Evolutionary conservation across 2,888 invertebrate species (phyloP), one percentile per base, ranked within the genome.

Genomic region (Euzetes globulus): DNA sequence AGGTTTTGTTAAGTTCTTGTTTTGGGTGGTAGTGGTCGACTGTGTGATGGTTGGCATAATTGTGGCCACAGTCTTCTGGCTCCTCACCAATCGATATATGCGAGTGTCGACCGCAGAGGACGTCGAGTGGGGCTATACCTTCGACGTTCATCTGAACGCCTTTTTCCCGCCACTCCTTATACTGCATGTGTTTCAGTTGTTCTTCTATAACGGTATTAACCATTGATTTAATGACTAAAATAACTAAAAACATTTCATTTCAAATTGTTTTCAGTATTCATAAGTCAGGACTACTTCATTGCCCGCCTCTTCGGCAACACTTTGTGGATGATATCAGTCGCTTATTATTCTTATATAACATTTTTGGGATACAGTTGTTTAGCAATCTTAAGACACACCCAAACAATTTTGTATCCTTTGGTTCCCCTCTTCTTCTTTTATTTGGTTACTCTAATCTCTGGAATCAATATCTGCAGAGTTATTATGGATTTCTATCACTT

Each of bases 71-170:
- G 82, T 91, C 75, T 88, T 94, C 80, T 97, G 97, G 97, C 88
- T 89, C 81, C 78, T 92, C 41, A 88, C 89, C 77, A 95, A 95
- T 83, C 88, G 87, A 79, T 93, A 90, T 82, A 82, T 92, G 78
- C 86, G 90, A 6, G 86, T 87, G 74, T 83, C 84, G n/a, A 85
- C 85, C 82, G 79, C 80, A 55, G 88, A 89, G 80, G 93, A 97
- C 83, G 87, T 87, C n/a, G 98, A 99, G 84, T 99, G 98, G 98
- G 98, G 93, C 6, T 99, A 95, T 84, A 91, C 94, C 22, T 99
- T 99, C 84, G 98, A 99, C 83, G 94, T 99, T 6, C 98, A 99
- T 85, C 87, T 99, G 80, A 99, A 99, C 85, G 98, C 98, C 3
- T 94, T 96, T 84, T 97, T 97, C 84, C 98, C 98, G n/a, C 90